phyloP scores from a whole-genome alignment of 2,113 vertebrate genomes.

The Aix galericulata region DNA sequence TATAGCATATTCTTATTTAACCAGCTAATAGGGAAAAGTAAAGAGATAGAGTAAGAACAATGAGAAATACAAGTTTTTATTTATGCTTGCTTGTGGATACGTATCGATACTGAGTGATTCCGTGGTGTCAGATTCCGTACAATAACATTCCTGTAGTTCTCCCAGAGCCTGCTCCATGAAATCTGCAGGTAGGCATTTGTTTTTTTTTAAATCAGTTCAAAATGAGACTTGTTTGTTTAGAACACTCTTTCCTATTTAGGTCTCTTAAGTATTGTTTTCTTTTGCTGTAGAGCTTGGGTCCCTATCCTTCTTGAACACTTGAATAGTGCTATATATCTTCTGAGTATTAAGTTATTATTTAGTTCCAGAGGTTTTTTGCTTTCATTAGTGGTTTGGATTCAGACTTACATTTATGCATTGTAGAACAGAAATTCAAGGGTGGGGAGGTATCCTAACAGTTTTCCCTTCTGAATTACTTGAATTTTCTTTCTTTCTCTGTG shows the following conservation, averaged over 20 bases:
- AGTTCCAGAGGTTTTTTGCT: not conserved
- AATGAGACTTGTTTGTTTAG: not conserved
- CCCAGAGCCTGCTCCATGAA: not conserved
- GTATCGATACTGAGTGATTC: not conserved
- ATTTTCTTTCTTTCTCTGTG: not conserved
- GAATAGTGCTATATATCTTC: not conserved
- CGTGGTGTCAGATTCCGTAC: not conserved
- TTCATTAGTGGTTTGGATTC: not conserved
- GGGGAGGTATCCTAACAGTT: not conserved
- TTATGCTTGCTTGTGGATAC: not conserved
- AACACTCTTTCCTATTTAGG: accelerated
- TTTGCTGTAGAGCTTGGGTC: accelerated
- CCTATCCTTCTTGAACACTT: not conserved
- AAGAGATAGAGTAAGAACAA: not conserved
- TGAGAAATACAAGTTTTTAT: accelerated
- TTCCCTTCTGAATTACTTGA: not conserved
- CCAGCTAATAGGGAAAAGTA: not conserved
- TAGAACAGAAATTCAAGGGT: not conserved
- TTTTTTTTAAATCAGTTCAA: not conserved
- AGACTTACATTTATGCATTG: not conserved
- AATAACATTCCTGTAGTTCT: not conserved
- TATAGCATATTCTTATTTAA: not conserved
- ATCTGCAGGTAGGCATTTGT: not conserved
- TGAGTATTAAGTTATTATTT: not conserved
- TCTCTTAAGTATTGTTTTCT: not conserved